Evolutionary conservation across 2,888 invertebrate genomes (phyloP), one percentile per base, ranked within the genome.

Genomic region (Nezara viridula): DNA sequence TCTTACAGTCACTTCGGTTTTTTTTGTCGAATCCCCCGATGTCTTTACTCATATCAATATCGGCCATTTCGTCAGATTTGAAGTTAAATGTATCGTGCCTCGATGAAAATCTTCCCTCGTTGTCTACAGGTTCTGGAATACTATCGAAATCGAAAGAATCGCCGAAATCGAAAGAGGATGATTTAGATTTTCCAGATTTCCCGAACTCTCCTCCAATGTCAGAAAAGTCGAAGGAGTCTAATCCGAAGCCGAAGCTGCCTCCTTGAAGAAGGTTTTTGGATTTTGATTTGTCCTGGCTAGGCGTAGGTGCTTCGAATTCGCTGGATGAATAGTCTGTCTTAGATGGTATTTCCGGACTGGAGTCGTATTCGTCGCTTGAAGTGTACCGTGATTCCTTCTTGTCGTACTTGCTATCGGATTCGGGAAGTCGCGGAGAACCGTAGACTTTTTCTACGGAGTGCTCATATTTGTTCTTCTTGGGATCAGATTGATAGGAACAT

Each of bases 401-500:
- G 21, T 37, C 60, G 24, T 32, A 86, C 40, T 40, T 55, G n/a
- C 19, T n/a, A 24, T 37, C 50, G 24, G 77, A 47, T 37, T 89
- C 89, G 3, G 90, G 86, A 3, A 86, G 44, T 40, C 90, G 60
- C 6, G 90, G 88, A 37, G 89, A 91, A 14, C 92, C 91, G 77
- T 91, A 92, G 19, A 90, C 90, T 40, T 91, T 91, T n/a, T 90
- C 91, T 19, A 90, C 90, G 3, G 93, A 93, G 73, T 92, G 91
- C 90, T 93, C 93, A 90, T 93, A 93, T 40, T 93, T 94, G 92
- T 96, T 95, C 90, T 96, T 96, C 91, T 95, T 94, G 0, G 96
- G 96, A 90, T 95, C 95, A 1, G 95, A 95, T 19, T 96, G 95
- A 92, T 96, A 97, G 0, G 96, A 96, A 92, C 97, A 97, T 24